Evolutionary conservation across 53 echinoderm and acorn worm genomes (phyloP), one percentile per base, ranked within the genome.

Genomic region (Luidia sarsii): DNA sequence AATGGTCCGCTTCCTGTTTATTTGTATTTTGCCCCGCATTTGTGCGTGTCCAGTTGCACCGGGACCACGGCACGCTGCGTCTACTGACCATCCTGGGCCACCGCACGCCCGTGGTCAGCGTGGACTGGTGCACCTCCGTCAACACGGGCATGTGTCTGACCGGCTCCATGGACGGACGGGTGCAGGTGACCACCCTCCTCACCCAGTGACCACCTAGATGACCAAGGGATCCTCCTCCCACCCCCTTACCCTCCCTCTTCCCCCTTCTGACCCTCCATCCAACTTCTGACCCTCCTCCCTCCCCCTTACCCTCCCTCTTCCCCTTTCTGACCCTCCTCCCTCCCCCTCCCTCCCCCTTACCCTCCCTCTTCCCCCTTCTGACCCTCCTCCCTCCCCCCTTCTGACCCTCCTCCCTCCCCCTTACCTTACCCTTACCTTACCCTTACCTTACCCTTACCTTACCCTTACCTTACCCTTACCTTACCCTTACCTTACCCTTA

Each of bases 101-200:
- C 31, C 84, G 89, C 1, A 94, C 99, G 10, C 99, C 99, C 0
- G 94, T 99, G 4, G 99, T 99, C 36, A 99, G 94, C 65, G 99
- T 99, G 5, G 99, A 99, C 81, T 99, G 99, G 99, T 91, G 94
- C 50, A 94, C 94, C 39, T 89, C 99, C 1, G 86, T 99, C 52
- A 99, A 99, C 74, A 93, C 93, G 0, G 99, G 99, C 14, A 91
- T 99, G 84, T 99, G 99, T 74, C 46, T 99, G 36, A 99, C 94
- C 21, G 99, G 99, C 20, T 99, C 94, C n/a, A 94, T 94, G 94
- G 99, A 99, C 79, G 99, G 99, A 2, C 79, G 94, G 25, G 87
- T 99, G 0, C 94, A 94, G 67, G 91, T 99, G 64, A 99, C 99
- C 11, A 99, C 94, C 18, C 75, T 99, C 7, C 87, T 99, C 3